phyloP scores from a whole-genome alignment of 2,113 vertebrate genomes.

The Pomatostomus ruficeps region DNA sequence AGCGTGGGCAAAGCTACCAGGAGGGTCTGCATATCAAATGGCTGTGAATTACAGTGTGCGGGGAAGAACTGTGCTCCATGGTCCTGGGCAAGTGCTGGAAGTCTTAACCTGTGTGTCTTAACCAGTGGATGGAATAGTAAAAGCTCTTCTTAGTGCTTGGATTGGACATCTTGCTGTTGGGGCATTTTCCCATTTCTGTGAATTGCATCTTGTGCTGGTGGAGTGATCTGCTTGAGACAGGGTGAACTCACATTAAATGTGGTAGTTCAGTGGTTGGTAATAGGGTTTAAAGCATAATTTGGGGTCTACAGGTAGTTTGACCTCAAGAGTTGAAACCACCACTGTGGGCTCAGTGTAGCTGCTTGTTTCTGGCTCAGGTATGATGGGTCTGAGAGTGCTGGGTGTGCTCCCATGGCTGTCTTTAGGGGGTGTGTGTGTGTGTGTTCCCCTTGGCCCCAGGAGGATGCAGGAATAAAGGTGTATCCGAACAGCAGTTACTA shows the following conservation, averaged over 20 bases:
- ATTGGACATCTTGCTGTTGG: neutral
- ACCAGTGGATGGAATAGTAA: neutral
- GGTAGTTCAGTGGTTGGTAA: neutral
- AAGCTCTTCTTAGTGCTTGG: neutral
- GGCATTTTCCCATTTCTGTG: neutral
- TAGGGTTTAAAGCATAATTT: neutral
- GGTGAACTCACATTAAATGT: accelerated
- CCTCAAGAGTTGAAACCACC: neutral
- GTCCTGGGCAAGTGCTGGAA: neutral
- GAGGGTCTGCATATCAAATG: neutral
- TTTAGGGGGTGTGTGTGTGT: no score
- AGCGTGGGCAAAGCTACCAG: neutral
- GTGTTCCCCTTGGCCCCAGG: no score
- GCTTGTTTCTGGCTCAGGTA: neutral
- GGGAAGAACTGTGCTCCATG: neutral
- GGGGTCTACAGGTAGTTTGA: neutral
- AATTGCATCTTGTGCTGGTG: neutral
- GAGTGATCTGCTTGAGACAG: neutral
- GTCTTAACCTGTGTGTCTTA: neutral
- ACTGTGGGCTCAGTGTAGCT: neutral
- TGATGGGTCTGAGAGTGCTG: neutral
- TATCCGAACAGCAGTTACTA: neutral
- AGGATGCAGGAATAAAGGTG: neutral
- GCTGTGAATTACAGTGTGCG: neutral
- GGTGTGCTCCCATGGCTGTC: accelerated